Base-by-base conservation (phyloP, 2,888 invertebrate genomes). In the Drosophila parthenogenetica region DNA sequence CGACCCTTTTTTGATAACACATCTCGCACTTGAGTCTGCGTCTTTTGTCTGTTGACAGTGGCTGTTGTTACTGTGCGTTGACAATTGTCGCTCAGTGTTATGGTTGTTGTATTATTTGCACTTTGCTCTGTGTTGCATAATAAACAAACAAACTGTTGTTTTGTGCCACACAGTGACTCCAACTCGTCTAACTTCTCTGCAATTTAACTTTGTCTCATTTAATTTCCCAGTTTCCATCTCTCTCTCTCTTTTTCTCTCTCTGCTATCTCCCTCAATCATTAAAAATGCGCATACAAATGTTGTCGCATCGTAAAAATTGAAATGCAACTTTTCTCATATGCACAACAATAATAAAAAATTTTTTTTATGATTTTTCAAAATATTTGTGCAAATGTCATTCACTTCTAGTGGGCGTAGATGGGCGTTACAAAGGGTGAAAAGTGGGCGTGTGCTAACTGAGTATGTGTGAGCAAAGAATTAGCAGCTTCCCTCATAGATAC, bases 41-140 rank as follows among this genome's bases (percentile, higher is more conserved):
- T 50, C 58, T 64, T 60, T 77, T 66, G 45, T 58, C 1, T 61
- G 73, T 62, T 74, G 72, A 55, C 54, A 61, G 14, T 16, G 63
- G 61, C 32, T 46, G 49, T 25, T 39, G 43, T 39, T 61, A 49
- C 37, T 55, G 42, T 51, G 51, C 70, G 64, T 58, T 76, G 64
- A 59, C 77, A 77, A 66, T 62, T 40, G 51, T 55, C 32, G 51
- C n/a, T 55, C 35, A 17, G 17, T 51, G 14, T 45, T 25, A 43
- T 59, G 69, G 55, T n/a, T 58, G 60, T 43, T 75, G 58, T 71
- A 54, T 51, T 39, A 46, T 48, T 53, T 82, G 88, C 82, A 82
- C 81, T 87, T 64, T 71, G 66, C 84, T 86, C 81, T 65, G 68
- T 81, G 68, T 81, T 81, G 87, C 81, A 84, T 83, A 87, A 81